A percentile compares a stretch with the other conserved stretches of the same genome.
phyloP scores from a whole-genome alignment of 64 coral and sea anemone genomes.

The Actinia equina region DNA sequence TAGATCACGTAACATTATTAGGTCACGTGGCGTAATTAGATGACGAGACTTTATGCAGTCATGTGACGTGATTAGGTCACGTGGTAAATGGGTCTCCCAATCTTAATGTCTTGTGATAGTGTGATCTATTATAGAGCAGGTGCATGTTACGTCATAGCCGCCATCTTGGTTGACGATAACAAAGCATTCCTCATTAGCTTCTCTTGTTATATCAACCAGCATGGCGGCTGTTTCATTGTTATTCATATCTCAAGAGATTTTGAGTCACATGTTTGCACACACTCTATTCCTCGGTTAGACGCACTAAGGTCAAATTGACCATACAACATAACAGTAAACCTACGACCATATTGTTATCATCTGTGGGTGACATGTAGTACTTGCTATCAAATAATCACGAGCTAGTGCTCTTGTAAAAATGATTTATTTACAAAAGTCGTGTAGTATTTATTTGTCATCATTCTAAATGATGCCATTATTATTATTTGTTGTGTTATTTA shows the following conservation, averaged over 20 bases:
- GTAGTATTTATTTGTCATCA: conserved; percentile 3
- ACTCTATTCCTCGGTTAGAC: too few species aligned
- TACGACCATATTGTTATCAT: background rate
- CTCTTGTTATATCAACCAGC: too few species aligned
- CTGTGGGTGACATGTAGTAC: background rate
- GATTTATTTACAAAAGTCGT: background rate
- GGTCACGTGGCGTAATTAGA: background rate
- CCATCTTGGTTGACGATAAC: too few species aligned
- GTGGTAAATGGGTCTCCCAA: too few species aligned
- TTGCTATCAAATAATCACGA: background rate
- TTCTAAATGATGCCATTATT: conserved; percentile 1
- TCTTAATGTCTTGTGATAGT: too few species aligned
- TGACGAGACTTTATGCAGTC: background rate
- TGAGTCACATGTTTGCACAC: too few species aligned
- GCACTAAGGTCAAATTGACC: background rate
- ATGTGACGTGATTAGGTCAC: background rate
- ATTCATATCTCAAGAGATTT: too few species aligned
- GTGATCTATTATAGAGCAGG: too few species aligned
- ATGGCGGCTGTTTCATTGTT: too few species aligned
- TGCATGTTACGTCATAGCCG: too few species aligned
- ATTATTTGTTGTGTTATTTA: conserved; percentile 8
- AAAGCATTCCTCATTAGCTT: too few species aligned
- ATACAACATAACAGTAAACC: background rate
- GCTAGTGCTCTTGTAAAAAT: background rate
- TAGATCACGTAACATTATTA: background rate